Evolutionary conservation across 2,113 vertebrate genomes (phyloP), one percentile per base, ranked within the genome.

Genomic region (Notothenia coriiceps): DNA sequence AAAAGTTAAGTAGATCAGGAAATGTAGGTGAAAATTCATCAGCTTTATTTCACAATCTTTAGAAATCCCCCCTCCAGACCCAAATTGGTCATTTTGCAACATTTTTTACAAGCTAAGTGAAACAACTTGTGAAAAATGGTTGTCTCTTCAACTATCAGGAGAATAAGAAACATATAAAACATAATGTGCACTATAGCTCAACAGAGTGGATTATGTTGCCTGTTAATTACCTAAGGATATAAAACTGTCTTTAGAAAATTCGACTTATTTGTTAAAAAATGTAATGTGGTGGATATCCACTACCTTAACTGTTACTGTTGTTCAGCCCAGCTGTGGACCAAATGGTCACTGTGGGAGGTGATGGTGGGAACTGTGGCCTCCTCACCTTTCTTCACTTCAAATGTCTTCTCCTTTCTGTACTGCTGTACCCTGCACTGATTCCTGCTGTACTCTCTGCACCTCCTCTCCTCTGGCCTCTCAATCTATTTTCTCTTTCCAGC

Each of bases 311-410:
- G 25, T 40, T 69, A n/a, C 22, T 65, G 57, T 57, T 69, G 17
- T 69, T 80, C 29, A 72, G 17, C 29, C 49, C 70, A 65, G 63
- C 66, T 55, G 59, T 12, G 18, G 73, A 56, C 77, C 70, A 85
- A 74, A 83, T 22, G 17, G 29, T 54, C 68, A 9, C 55, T 74
- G 82, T 75, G 8, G 70, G 70, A 72, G 55, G 56, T 47, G 74
- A 84, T 56, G 50, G 61, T 73, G 13, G 56, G 73, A 79, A 68
- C 63, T 18, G 57, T 77, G 83, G 80, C 78, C 85, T 71, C 60
- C 5, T 59, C 49, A 66, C 74, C 66, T 88, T 74, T 79, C 68
- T 70, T 40, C 47, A 46, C 43, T 61, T 86, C 72, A 80, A 77
- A 79, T 86, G 79, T 90, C 64, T 60, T 71, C 82, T 72, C 33